These are phyloP conservation scores for Aratinga solstitialis DNA, from an alignment of 2,797 vertebrate species.

Conservation along the genomic window DNA sequence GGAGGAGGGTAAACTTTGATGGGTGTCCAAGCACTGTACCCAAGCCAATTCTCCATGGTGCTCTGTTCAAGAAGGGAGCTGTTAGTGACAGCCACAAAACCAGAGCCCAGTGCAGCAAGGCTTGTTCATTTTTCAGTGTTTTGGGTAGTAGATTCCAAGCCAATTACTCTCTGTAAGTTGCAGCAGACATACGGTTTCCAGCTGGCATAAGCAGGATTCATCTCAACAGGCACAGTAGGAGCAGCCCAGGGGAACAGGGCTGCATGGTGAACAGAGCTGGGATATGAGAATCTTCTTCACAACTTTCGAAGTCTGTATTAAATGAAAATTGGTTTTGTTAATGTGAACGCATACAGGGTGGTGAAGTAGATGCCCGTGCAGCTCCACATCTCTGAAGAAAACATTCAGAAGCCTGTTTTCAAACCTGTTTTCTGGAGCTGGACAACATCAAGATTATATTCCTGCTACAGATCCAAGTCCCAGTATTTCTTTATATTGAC, in stretches of 20 bases:
- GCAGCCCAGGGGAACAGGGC: neutral
- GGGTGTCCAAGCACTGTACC: neutral
- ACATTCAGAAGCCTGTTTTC: neutral
- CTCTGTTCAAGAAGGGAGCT: neutral
- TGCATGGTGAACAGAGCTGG: neutral
- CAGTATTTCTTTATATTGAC: neutral
- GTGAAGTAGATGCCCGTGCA: neutral
- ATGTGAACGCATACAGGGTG: neutral
- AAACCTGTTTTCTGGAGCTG: neutral
- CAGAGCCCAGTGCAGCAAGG: neutral
- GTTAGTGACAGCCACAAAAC: neutral
- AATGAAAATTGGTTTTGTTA: neutral
- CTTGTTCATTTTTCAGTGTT: neutral
- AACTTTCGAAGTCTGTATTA: neutral
- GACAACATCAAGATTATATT: neutral
- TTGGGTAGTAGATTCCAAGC: neutral
- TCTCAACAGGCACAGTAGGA: fast-evolving
- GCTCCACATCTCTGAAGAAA: neutral
- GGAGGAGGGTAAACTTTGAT: neutral
- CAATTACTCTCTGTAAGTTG: neutral
- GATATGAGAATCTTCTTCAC: neutral
- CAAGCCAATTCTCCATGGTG: neutral
- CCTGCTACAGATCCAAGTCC: neutral
- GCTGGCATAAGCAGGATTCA: neutral
- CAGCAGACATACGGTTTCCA: neutral